Conservation (phyloP, 2,797 vertebrate species). For the Picus viridis region DNA sequence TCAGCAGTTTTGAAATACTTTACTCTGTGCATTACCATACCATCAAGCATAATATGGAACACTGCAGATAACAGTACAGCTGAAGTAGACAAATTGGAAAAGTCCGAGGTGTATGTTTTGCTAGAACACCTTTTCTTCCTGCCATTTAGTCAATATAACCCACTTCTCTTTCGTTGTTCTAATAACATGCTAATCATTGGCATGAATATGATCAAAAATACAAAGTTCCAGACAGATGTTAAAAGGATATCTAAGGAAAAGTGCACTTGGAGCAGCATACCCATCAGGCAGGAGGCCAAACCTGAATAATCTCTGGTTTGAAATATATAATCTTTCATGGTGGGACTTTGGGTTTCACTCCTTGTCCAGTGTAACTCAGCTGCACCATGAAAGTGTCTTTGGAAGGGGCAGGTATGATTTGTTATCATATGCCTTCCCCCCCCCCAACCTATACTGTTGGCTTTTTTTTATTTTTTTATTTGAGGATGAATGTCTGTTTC, state of each 20-base stretch:
- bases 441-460: too few relatives aligned
- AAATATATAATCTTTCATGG: not conserved
- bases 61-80: not conserved
- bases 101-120: not conserved
- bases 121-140: not conserved
- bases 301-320: not conserved
- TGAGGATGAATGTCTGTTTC: not conserved
- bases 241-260: not conserved
- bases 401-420: not conserved
- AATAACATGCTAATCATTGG: not conserved
- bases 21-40: not conserved
- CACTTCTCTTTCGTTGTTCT: not conserved
- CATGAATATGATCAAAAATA: not conserved
- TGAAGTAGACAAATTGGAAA: not conserved
- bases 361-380: not conserved
- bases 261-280: not conserved
- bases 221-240: not conserved
- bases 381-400: not conserved
- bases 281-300: not conserved
- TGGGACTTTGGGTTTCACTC: not conserved
- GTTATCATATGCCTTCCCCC: too few relatives aligned
- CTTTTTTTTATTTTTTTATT: not conserved
- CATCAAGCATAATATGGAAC: not conserved
- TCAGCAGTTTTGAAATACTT: not conserved
- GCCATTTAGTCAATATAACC: not conserved